phyloP scores from a whole-genome alignment of 2,113 vertebrate species.

The Cavia aperea region DNA sequence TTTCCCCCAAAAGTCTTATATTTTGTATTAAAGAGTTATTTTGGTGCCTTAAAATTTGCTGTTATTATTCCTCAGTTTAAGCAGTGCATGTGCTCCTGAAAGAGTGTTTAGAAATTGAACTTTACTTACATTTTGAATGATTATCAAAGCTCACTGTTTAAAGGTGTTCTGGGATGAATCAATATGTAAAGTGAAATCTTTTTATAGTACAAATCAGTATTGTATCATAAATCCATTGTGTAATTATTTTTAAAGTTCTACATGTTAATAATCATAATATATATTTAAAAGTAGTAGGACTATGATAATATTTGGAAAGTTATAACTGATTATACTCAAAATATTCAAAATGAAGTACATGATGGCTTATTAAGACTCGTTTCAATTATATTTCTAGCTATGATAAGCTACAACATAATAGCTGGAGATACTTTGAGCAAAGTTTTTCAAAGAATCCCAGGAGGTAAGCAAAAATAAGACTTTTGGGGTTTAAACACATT shows the following conservation, averaged over 20 bases:
- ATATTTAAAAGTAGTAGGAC: neutral
- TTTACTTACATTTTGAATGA: slow-evolving; percentile 6
- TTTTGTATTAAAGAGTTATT: neutral
- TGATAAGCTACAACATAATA: slow-evolving; percentile 98
- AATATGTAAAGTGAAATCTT: neutral
- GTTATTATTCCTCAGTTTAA: neutral
- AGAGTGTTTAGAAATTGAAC: slow-evolving; percentile 11
- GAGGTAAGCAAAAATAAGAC: slow-evolving; percentile 79
- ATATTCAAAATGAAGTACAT: slow-evolving; percentile 16
- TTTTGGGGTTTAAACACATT: neutral
- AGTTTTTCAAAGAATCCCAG: slow-evolving; percentile 92
- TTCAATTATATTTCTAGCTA: slow-evolving; percentile 80
- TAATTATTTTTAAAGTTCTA: slow-evolving; percentile 9
- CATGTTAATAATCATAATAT: neutral
- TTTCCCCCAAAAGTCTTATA: neutral
- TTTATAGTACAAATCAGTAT: neutral
- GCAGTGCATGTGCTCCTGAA: neutral
- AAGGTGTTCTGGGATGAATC: neutral
- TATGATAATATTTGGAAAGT: neutral
- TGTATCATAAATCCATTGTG: neutral
- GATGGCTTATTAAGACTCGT: slow-evolving; percentile 28
- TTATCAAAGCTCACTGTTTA: neutral
- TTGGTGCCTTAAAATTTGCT: neutral
- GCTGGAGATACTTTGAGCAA: slow-evolving; percentile 92
- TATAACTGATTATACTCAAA: slow-evolving; percentile 26